A percentile compares a stretch with the other conserved stretches of the same genome.
These are phyloP conservation scores for Melanaphis sacchari DNA, from an alignment of 1,140 invertebrate genomes.

Conservation along the genomic window DNA sequence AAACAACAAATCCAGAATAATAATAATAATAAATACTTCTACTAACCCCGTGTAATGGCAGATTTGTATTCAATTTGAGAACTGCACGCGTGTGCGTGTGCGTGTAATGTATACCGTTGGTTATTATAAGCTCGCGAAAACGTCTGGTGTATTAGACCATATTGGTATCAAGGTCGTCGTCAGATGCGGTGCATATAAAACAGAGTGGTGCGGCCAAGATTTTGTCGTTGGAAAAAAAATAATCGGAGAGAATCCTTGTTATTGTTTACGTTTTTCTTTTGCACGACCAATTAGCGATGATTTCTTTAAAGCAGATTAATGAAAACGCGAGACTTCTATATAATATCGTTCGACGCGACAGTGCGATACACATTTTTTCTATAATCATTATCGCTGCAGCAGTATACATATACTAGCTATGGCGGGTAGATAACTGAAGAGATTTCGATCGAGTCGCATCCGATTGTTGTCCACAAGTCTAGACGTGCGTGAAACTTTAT, in stretches of 20 bases:
- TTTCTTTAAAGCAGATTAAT: background rate
- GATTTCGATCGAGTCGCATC: background rate
- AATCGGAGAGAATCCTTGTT: background rate
- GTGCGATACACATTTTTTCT: background rate
- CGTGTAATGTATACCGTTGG: constrained; percentile 10
- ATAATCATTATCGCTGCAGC: background rate
- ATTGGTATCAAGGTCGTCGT: constrained; percentile 19
- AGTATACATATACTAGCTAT: too few relatives aligned
- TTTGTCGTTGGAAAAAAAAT: background rate
- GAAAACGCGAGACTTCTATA: background rate
- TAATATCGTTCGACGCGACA: background rate
- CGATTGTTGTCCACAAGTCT: background rate
- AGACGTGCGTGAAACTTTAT: background rate
- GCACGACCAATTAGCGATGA: background rate
- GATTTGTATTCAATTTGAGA: constrained; percentile 4
- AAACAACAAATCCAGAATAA: background rate
- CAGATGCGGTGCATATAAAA: background rate
- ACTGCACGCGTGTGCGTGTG: background rate
- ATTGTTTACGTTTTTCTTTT: background rate
- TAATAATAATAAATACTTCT: background rate
- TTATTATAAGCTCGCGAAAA: background rate
- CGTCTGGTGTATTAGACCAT: constrained; percentile 13
- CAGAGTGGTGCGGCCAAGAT: background rate
- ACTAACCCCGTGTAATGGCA: background rate
- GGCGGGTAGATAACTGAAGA: background rate